Evolutionary conservation across 1,140 invertebrate species (phyloP).

Genomic region (Calliphora vicina): DNA sequence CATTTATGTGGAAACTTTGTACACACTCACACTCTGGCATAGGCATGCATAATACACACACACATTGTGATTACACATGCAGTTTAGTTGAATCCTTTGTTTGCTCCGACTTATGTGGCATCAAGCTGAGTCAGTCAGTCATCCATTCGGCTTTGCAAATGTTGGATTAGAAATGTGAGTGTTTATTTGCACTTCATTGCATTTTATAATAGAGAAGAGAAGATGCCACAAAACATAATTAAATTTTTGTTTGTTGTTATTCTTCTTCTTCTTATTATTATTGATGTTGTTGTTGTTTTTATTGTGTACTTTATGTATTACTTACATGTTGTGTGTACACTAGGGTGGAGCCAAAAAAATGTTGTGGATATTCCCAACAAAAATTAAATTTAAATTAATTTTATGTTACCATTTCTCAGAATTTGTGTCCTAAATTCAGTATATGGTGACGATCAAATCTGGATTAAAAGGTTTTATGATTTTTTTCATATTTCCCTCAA

Average conservation of each 20-base stretch:
- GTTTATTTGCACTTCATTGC: conserved; percentile 32
- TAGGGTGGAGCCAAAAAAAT: no score
- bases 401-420: no score
- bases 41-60: background rate
- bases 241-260: conserved; percentile 16
- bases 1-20: conserved; percentile 32
- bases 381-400: no score
- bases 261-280: background rate
- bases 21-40: background rate
- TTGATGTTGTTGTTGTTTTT: background rate
- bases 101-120: conserved; percentile 3
- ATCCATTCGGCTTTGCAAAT: background rate
- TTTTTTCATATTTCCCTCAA: no score
- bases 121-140: conserved; percentile 22
- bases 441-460: no score
- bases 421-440: no score
- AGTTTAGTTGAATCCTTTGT: conserved; percentile 21
- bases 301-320: background rate
- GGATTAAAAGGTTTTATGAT: no score
- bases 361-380: no score
- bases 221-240: conserved; percentile 29
- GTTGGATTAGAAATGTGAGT: conserved; percentile 29
- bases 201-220: background rate
- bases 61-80: background rate
- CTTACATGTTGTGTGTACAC: no score